Conservation (phyloP, 35 echinoderm and acorn worm genomes). For the Lytechinus variegatus region DNA sequence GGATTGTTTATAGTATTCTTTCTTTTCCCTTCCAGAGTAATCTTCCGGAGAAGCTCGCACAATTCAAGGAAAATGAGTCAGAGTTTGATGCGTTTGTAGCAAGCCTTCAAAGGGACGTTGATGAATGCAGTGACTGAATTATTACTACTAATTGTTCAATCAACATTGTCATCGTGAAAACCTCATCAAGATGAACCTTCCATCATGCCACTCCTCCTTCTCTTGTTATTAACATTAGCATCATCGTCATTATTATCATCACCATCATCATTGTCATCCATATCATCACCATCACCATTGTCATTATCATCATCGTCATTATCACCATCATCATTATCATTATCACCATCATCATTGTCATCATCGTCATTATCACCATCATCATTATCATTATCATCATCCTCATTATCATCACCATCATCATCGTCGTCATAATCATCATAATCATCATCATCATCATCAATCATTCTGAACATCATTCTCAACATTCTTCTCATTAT, state of each 20-base stretch:
- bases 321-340: too few species aligned
- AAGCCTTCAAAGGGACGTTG: slow-evolving; percentile 52
- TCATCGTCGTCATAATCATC: too few species aligned
- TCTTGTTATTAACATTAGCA: not conserved
- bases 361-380: too few species aligned
- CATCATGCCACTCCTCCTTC: not conserved
- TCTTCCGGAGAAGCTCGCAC: slow-evolving; percentile 46
- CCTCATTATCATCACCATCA: too few species aligned
- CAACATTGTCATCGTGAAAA: too few species aligned
- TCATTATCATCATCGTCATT: too few species aligned
- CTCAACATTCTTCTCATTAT: too few species aligned
- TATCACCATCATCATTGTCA: too few species aligned
- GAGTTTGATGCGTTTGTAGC: slow-evolving; percentile 71
- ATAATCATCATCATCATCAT: too few species aligned
- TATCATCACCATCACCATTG: too few species aligned
- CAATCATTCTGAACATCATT: too few species aligned
- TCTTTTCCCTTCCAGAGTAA: slow-evolving; percentile 33
- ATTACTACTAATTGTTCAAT: not conserved
- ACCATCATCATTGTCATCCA: not conserved
- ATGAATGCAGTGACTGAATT: slow-evolving; percentile 32
- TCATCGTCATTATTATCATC: not conserved
- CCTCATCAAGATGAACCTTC: not conserved
- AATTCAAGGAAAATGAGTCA: slow-evolving; percentile 52
- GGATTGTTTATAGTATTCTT: not conserved
- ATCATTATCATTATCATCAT: too few species aligned